Evolutionary conservation across 2,888 invertebrate species (phyloP).

Genomic region (Lacanobia oleracea): DNA sequence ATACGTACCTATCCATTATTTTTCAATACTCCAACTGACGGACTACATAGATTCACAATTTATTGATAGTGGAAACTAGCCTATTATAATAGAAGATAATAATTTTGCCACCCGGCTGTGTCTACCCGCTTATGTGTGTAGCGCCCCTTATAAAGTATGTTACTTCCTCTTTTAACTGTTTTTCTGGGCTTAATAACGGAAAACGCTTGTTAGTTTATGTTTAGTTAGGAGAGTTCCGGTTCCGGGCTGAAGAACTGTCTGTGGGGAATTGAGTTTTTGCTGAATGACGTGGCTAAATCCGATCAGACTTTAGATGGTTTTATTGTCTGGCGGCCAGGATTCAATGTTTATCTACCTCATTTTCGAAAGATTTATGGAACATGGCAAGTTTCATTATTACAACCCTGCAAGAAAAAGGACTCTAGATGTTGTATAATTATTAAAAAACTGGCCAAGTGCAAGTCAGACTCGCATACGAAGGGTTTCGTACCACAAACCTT

Average conservation of each 20-base stretch:
- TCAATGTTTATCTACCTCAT: neutral
- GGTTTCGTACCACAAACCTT: too few relatives aligned
- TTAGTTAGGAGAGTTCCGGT: conserved; percentile 22
- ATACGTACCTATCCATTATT: too few relatives aligned
- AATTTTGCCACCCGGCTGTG: too few relatives aligned
- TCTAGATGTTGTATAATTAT: neutral
- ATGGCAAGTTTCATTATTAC: neutral
- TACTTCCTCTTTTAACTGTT: conserved; percentile 10
- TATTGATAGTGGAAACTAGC: too few relatives aligned
- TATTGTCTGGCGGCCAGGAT: too few relatives aligned
- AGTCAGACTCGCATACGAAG: too few relatives aligned
- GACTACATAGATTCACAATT: too few relatives aligned
- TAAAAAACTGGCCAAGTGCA: too few relatives aligned
- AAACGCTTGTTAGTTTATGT: conserved; percentile 31
- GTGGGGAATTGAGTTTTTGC: conserved; percentile 18
- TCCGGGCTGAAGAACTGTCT: neutral
- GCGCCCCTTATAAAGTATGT: conserved; percentile 1
- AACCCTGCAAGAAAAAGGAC: neutral
- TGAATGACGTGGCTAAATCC: neutral
- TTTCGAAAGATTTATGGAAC: neutral
- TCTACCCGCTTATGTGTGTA: too few relatives aligned
- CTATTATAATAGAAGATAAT: too few relatives aligned
- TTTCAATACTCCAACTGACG: too few relatives aligned
- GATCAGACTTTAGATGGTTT: neutral
- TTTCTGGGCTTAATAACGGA: conserved; percentile 28